Conservation (phyloP, 2,113 vertebrate genomes). For the Ondatra zibethicus region DNA sequence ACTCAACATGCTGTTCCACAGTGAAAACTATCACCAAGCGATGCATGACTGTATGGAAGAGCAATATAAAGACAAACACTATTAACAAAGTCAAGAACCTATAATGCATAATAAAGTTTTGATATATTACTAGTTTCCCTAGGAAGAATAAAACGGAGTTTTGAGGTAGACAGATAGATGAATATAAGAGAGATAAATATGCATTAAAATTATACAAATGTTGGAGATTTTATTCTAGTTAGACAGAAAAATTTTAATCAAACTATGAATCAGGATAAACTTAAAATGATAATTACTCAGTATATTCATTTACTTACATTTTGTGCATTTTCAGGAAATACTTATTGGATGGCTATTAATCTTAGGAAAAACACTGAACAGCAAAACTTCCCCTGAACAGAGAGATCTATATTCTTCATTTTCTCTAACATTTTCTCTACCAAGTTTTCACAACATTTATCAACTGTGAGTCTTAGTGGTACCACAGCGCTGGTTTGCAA, state of each 20-base stretch:
- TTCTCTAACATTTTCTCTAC: background rate
- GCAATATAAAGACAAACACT: background rate
- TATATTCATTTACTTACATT: background rate
- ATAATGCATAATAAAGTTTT: background rate
- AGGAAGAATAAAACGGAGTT: slow-evolving; percentile 46
- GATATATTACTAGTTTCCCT: background rate
- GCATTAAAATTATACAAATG: background rate
- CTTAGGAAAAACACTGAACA: background rate
- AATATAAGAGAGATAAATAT: background rate
- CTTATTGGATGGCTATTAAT: background rate
- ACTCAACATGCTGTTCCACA: background rate
- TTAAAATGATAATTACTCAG: slow-evolving; percentile 2
- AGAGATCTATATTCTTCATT: background rate
- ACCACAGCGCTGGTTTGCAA: background rate
- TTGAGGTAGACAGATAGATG: background rate
- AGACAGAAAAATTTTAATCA: background rate
- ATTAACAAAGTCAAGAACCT: background rate
- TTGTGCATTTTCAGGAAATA: slow-evolving; percentile 7
- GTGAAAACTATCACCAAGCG: background rate
- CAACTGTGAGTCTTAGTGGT: background rate
- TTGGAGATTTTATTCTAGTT: slow-evolving; percentile 27
- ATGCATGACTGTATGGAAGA: background rate
- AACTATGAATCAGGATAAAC: background rate
- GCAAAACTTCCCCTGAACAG: background rate
- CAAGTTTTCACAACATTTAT: background rate